These are phyloP conservation scores for Drepana falcataria DNA, from an alignment of 2,888 invertebrate genomes.

Conservation along the genomic window DNA sequence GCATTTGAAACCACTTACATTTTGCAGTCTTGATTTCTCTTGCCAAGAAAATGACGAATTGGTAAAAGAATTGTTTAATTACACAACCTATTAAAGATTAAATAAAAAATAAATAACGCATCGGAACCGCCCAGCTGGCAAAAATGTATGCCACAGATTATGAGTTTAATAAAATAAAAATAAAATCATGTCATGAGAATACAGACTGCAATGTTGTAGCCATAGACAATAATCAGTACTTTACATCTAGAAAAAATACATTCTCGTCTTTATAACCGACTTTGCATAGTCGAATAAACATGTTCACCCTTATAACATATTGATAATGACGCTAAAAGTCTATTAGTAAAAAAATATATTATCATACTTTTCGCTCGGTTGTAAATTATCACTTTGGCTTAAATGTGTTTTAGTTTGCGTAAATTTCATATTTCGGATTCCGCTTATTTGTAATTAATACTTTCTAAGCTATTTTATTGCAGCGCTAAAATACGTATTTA, in stretches of 20 bases:
- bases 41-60: background rate
- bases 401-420: no score
- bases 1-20: slow-evolving; percentile 24
- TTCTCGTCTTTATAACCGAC: background rate
- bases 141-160: slow-evolving; percentile 31
- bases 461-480: no score
- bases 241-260: background rate
- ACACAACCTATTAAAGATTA: no score
- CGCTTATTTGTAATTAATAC: no score
- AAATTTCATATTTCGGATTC: no score
- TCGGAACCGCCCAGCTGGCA: slow-evolving; percentile 73
- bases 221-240: background rate
- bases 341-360: no score
- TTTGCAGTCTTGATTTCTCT: slow-evolving; percentile 3
- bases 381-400: no score
- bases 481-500: no score
- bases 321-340: no score
- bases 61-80: background rate
- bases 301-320: no score
- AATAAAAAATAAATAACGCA: slow-evolving; percentile 3
- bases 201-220: background rate
- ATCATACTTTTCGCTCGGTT: no score
- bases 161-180: no score
- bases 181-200: background rate
- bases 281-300: background rate